A percentile compares a stretch with the other conserved stretches of the same genome.
Conservation (phyloP, 2,797 vertebrate species). For the Notolabrus celidotus region DNA sequence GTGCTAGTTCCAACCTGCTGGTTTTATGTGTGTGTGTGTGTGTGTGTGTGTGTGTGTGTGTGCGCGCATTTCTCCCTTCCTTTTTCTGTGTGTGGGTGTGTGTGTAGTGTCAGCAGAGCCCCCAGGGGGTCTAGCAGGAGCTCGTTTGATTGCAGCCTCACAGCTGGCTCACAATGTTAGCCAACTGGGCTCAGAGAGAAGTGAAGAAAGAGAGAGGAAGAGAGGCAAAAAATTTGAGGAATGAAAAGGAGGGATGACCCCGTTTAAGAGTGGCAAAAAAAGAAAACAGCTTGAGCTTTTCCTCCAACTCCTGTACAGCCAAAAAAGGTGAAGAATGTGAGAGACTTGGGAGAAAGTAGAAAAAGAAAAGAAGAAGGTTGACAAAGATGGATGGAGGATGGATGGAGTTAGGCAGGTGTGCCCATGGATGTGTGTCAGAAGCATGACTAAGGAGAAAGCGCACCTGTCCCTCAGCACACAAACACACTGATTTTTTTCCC, state of each 20-base stretch:
- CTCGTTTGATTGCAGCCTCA: slow-evolving; percentile 71
- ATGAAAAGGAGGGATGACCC: slow-evolving; percentile 28
- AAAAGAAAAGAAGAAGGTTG: neutral
- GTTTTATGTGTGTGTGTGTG: slow-evolving; percentile 10
- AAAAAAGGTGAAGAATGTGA: neutral
- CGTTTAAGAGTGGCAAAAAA: slow-evolving; percentile 30
- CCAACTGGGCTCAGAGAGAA: slow-evolving; percentile 46
- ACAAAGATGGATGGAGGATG: slow-evolving; percentile 13
- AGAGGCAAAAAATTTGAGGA: slow-evolving; percentile 15
- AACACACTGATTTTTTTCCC: slow-evolving; percentile 12
- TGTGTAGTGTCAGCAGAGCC: slow-evolving; percentile 59
- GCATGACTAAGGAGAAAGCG: slow-evolving; percentile 7
- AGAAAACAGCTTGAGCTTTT: slow-evolving; percentile 14
- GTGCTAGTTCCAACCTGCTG: slow-evolving; percentile 24
- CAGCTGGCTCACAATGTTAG: slow-evolving; percentile 65
- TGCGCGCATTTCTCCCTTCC: neutral
- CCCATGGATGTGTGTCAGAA: too few relatives aligned
- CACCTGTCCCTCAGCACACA: slow-evolving; percentile 41
- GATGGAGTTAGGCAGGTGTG: slow-evolving; percentile 40
- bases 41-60: neutral
- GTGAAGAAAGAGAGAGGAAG: slow-evolving; percentile 26
- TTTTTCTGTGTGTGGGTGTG: slow-evolving; percentile 3
- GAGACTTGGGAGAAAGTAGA: slow-evolving; percentile 18
- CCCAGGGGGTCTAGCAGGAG: slow-evolving; percentile 60
- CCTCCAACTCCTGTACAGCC: neutral